Evolutionary conservation across 64 coral and sea anemone species (phyloP), one percentile per base, ranked within the genome.

Genomic region (Montipora capricornis): DNA sequence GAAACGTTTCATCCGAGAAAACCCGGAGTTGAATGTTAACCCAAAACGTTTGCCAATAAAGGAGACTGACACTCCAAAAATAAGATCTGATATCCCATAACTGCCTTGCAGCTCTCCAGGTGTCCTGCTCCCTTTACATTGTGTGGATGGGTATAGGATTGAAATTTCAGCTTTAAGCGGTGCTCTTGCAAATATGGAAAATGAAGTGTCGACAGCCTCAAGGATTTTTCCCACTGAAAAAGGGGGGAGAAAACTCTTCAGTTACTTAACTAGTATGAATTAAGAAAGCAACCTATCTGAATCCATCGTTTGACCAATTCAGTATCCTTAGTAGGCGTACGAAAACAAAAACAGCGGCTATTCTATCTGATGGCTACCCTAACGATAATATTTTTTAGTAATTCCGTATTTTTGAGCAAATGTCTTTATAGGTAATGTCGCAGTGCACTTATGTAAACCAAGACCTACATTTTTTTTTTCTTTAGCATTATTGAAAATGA

Each of bases 11-110:
- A 47, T 68, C 44, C 6, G 62, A 84, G 81, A 84, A 68, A 68
- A 84, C 29, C 81, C 81, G 6, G 45, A 16, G 29, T 1, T 37
- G 1, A 67, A 0, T 49, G 60, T 4, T 47, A 49, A 20, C 45
- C 0, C 13, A 6, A 84, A 84, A 17, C 45, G 44, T 69, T 68
- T 69, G 15, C 15, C 26, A 84, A 84, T 22, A 19, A 84, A 69
- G 20, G 60, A 64, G 61, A 84, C 60, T 47, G 81, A 84, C 5
- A 84, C 13, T 46, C 81, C 81, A 68, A 84, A 68, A 68, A 10
- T 49, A 8, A 84, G 12, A 24, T 48, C 61, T 4, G 81, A 69
- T 68, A 84, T 47, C 9, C 81, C 81, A 49, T 68, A 84, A 68
- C 5, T 9, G 37, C 81, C 45, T 84, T 84, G 37, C 13, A 84